Evolutionary conservation across 1,140 invertebrate species (phyloP), one percentile per base, ranked within the genome.

Genomic region (silkworm (Bombyx mori)): DNA sequence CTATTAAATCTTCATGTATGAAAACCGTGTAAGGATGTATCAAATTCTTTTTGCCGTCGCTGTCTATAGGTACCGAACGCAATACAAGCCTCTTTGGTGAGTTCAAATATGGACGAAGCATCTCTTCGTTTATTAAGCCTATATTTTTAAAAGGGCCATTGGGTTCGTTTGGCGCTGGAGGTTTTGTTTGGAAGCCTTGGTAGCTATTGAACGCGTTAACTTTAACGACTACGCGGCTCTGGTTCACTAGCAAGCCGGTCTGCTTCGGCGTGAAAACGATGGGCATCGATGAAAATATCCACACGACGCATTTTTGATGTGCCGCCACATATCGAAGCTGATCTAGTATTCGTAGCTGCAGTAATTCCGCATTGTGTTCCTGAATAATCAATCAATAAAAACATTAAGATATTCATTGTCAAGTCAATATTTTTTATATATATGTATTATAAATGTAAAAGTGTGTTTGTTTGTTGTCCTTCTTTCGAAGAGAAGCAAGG

Each of bases 301-400:
- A 91, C 18, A 90, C 89, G 22, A 90, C 71, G 48, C 90, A 73
- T 57, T 89, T 89, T 67, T 91, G 89, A 60, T 88, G 80, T 9
- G 78, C 75, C 44, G 82, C 81, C 1, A 91, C 84, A 35, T 90
- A 63, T 60, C 88, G 81, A 35, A 91, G 68, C 75, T 90, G 90
- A 68, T 90, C 86, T 61, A 91, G 69, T 60, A 91, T 79, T 58
- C 85, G 79, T 43, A 85, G 72, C 68, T 91, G 89, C 51, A 91
- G 71, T 61, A 85, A 78, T 64, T 89, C 82, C 52, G 82, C 81
- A 73, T 90, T 89, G 56, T 88, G 71, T 77, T 90, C 90, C 90
- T 90, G 68, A 7, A 54, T 35, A 35, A 35, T 35, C 26, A 35
- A 35, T 35, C 4, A 3, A 35, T 35, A 35, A 35, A 35, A 35